Conservation (phyloP, 2,888 invertebrate species). For the Callyntrura sp. region DNA sequence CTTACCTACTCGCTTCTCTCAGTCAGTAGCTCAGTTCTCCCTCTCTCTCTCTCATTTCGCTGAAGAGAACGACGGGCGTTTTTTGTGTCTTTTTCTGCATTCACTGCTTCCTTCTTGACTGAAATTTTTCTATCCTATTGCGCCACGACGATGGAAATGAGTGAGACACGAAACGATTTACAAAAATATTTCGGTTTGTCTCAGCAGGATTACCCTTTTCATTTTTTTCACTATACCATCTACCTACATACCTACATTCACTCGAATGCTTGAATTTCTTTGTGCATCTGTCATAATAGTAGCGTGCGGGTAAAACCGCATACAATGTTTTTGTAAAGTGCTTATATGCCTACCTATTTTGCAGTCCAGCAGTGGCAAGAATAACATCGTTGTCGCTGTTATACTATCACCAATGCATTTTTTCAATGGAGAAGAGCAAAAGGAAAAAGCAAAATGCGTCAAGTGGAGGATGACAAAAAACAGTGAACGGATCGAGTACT, state of each 20-base stretch:
- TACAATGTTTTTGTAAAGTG: too few species aligned
- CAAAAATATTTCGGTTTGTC: constrained; percentile 41
- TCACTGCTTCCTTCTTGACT: background rate
- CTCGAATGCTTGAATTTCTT: too few species aligned
- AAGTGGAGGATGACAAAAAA: constrained; percentile 46
- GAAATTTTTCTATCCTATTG: constrained; percentile 37
- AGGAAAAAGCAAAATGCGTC: constrained; percentile 28
- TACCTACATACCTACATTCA: too few species aligned
- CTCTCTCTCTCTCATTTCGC: constrained; percentile 32
- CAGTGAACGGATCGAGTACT: constrained; percentile 25
- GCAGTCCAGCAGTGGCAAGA: background rate
- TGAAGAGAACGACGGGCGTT: too few species aligned
- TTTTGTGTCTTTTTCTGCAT: too few species aligned
- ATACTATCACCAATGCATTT: too few species aligned
- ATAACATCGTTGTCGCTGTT: background rate
- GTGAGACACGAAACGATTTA: constrained; percentile 42
- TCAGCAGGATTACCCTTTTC: constrained; percentile 52
- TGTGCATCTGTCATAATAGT: too few species aligned
- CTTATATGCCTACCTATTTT: too few species aligned
- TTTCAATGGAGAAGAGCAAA: background rate
- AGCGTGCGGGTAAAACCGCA: too few species aligned
- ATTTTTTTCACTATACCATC: too few species aligned
- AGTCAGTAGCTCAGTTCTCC: constrained; percentile 9
- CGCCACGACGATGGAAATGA: constrained; percentile 22
- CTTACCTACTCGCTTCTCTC: too few species aligned